phyloP scores from a whole-genome alignment of 1,140 invertebrate genomes.

The Drosophila setifemur region DNA sequence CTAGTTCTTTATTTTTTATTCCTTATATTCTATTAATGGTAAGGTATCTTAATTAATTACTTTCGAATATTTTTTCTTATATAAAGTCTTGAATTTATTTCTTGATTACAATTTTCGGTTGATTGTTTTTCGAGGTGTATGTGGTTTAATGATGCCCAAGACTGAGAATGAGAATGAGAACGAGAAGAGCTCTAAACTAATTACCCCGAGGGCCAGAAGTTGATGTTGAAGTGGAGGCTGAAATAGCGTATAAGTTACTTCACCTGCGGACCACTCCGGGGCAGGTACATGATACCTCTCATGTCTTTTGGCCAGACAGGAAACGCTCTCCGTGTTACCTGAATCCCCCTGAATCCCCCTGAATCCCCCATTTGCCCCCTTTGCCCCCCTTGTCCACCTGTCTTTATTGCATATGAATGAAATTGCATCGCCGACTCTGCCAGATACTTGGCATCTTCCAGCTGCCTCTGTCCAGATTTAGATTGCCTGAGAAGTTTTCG shows the following conservation, averaged over 20 bases:
- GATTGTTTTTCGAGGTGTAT: too few species aligned
- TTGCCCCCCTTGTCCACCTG: not conserved
- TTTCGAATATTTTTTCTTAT: too few species aligned
- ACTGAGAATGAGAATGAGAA: conserved; percentile 18
- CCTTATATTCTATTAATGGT: too few species aligned
- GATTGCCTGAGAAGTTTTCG: conserved; percentile 69
- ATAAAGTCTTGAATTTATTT: too few species aligned
- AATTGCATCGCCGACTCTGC: conserved; percentile 41
- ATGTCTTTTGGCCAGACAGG: conserved; percentile 62
- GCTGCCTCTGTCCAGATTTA: conserved; percentile 50
- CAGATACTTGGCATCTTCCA: conserved; percentile 32
- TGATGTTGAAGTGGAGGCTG: conserved; percentile 16
- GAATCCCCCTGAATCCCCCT: not conserved
- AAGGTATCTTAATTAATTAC: too few species aligned
- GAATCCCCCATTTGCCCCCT: not conserved
- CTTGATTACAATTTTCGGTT: too few species aligned
- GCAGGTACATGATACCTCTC: conserved; percentile 65
- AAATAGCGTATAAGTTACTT: conserved; percentile 73
- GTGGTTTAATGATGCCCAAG: conserved; percentile 27
- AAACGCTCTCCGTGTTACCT: conserved; percentile 60
- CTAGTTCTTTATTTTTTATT: too few species aligned
- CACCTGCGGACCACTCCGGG: conserved; percentile 62
- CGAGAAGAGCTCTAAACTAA: conserved; percentile 61
- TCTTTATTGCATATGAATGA: conserved; percentile 66
- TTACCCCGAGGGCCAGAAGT: conserved; percentile 50